Conservation (phyloP, 2,113 vertebrate genomes). For the Centropus bengalensis region DNA sequence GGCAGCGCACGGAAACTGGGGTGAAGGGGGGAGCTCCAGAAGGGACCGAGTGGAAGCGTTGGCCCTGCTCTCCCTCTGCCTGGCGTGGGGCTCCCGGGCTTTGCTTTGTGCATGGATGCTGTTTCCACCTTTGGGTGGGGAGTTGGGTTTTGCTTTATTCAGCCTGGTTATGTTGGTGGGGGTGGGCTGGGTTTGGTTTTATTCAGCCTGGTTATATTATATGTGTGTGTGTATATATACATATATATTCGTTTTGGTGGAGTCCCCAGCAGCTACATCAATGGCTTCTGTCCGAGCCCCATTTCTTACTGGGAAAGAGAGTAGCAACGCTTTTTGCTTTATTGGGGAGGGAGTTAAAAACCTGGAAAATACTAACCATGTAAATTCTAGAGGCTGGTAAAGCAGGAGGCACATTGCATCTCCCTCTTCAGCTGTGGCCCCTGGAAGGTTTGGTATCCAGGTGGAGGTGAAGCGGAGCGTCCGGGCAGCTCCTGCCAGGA, state of each 20-base stretch:
- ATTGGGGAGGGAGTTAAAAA: no score
- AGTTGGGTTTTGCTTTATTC: no score
- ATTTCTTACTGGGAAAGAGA: neutral
- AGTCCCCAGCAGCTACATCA: neutral
- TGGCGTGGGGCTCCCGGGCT: no score
- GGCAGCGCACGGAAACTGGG: no score
- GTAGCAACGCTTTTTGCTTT: no score
- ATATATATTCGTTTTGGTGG: no score
- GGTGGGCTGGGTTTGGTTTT: no score
- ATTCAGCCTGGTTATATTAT: neutral
- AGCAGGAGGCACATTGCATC: neutral
- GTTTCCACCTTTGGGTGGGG: neutral
- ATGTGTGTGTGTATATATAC: no score
- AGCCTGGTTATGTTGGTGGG: no score
- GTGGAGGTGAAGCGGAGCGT: fast-evolving
- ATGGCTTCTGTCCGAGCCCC: neutral
- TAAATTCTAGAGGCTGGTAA: neutral
- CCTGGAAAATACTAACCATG: neutral
- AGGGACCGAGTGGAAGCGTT: no score
- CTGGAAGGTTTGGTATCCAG: no score
- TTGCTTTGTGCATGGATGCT: neutral
- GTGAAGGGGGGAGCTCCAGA: neutral
- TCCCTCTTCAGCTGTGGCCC: neutral
- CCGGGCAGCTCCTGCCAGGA: neutral
- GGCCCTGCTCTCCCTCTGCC: no score